Base-by-base conservation (phyloP, 2,113 vertebrate species). In the Pedionomus torquatus region DNA sequence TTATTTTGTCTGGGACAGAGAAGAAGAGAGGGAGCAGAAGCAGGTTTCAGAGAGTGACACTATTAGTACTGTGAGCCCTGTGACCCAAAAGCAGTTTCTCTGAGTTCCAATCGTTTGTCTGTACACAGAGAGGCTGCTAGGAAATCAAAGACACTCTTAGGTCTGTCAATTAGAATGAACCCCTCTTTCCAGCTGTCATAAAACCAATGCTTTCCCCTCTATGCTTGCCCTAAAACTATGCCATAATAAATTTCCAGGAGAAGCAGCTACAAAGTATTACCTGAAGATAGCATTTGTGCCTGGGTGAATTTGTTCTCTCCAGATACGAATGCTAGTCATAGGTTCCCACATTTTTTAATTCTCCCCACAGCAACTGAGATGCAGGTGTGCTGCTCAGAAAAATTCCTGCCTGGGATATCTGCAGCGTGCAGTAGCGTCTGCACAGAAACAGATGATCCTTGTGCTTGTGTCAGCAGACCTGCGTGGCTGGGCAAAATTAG, bases 381-480 rank as follows among this genome's bases (percentile, higher is more conserved):
- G 82, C 84, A 96, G 93, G 91, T 95, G 71, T 30, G 25, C 46
- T 72, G 46, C 84, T 93, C 79, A 71, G 93, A 93, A 93, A 91
- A 91, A 95, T 57, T 87, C 88, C 86, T 89, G 78, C 80, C 80
- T 33, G 18, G 83, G 92, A 83, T 96, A 97, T 96, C 95, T 93
- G 87, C 88, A 90, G 76, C 33, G 5, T 89, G 83, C 88, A 96
- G 86, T 82, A 48, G 69, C 54, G 66, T 72, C 85, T 97, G 92
- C 6, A 9, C 75, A 71, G 85, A 89, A 92, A 76, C 69, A 87
- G 90, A 96, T 96, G 93, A 84, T 95, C 58, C 90, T 69, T 1
- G 8, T 43, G 83, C 86, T 88, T 90, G 83, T 97, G 93, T 94
- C 96, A 96, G 79, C 93, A 97, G 94, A 92, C 87, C 83, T 97